Evolutionary conservation across 2,797 vertebrate genomes (phyloP), one percentile per base, ranked within the genome.

Genomic region (Silurus lanzhouensis): DNA sequence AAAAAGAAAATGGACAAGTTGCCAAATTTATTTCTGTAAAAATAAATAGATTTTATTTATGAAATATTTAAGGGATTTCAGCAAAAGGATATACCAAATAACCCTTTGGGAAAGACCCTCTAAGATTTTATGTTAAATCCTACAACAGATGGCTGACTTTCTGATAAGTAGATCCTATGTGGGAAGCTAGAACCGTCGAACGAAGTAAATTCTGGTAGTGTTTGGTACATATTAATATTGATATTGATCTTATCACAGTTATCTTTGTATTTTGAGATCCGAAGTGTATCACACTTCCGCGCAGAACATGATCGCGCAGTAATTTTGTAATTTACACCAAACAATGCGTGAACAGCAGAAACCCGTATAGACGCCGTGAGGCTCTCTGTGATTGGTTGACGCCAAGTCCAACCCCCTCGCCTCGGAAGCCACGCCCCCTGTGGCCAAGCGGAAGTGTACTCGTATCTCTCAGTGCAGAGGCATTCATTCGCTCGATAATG

Each of bases 381-480:
- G 20, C 55, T 58, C 44, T 44, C 48, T 19, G 64, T 27, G 27
- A 86, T 83, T 78, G 81, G 84, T 57, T 12, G 71, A 75, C 63
- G 22, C 75, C n/a, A 75, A 82, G 63, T 81, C 83, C 81, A 82
- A 38, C 87, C 89, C 84, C 88, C 91, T 91, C 90, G 91, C 86
- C 87, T 78, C 89, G 76, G 82, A 85, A 82, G 90, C 90, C 92
- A 88, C 72, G 92, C 94, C 94, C 94, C 88, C 91, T 63, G 92
- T 90, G 91, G 90, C 92, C 93, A 90, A 92, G 94, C 95, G 95
- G 96, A 96, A 96, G 95, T 96, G 93, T 92, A 91, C 90, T 91
- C 93, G 91, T 92, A 91, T 91, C 93, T 92, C 94, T 92, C 92
- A 92, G 94, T 94, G 93, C 68, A 93, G 94, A 95, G 93, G 93